Evolutionary conservation across 2,113 vertebrate genomes (phyloP).

Genomic region (Pomatorhinus ruficollis): DNA sequence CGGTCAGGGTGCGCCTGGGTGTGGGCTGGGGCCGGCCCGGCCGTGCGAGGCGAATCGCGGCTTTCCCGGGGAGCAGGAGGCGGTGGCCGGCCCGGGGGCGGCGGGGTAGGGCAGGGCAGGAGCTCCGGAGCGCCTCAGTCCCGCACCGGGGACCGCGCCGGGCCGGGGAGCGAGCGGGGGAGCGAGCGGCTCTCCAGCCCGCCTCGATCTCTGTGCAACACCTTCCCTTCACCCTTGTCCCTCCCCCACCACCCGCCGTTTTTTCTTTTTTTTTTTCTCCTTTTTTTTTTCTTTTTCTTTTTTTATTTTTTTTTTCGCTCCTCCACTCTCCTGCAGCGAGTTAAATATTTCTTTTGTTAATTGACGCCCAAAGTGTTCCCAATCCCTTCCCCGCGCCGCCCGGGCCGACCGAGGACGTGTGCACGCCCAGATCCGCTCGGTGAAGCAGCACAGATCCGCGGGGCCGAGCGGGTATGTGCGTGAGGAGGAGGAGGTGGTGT

Average conservation of each 20-base stretch:
- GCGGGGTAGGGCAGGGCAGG: background rate
- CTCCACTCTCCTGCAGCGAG: background rate
- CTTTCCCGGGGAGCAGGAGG: background rate
- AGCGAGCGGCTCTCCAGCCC: background rate
- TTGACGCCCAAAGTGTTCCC: conserved; percentile 4
- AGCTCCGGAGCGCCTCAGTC: background rate
- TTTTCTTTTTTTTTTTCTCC: too few relatives aligned
- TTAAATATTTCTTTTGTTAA: conserved; percentile 47
- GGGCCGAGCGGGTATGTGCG: conserved; percentile 22
- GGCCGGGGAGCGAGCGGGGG: background rate
- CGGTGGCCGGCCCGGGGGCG: background rate
- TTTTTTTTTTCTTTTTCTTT: too few relatives aligned
- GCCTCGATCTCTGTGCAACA: background rate
- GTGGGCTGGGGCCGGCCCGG: background rate
- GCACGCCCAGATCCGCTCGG: conserved; percentile 27
- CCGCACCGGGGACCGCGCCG: background rate
- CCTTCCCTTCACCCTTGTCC: background rate
- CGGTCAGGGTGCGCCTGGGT: background rate
- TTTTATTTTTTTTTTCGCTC: too few relatives aligned
- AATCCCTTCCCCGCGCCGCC: background rate
- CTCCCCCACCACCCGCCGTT: background rate
- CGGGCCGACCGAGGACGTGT: conserved; percentile 33
- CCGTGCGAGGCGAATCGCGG: background rate
- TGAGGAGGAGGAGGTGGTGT: conserved; percentile 21
- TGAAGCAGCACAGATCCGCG: conserved; percentile 48